Percentiles rank a stretch among this genome's conserved stretches.
Evolutionary conservation across 2,113 vertebrate species (phyloP).

Genomic region (Tenebrosternarchus preto): DNA sequence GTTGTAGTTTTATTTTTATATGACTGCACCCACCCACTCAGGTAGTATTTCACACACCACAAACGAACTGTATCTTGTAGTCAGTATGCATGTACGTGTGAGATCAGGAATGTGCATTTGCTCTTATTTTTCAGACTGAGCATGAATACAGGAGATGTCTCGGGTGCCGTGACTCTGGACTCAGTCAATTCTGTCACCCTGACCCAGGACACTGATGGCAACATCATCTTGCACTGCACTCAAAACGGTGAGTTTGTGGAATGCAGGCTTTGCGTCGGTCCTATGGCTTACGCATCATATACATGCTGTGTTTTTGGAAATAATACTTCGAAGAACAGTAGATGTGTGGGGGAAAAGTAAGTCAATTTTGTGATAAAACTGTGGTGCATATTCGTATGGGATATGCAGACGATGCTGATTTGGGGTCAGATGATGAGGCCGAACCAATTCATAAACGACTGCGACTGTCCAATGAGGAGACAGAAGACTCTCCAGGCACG

Average conservation of each 20-base stretch:
- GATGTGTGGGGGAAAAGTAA: neutral
- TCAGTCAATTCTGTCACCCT: conserved; percentile 89
- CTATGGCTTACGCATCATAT: too few relatives aligned
- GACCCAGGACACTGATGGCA: conserved; percentile 90
- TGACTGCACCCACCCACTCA: too few relatives aligned
- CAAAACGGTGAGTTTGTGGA: conserved; percentile 74
- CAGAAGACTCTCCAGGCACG: conserved; percentile 73
- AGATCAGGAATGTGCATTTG: conserved; percentile 29
- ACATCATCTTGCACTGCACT: conserved; percentile 92
- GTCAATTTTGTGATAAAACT: neutral
- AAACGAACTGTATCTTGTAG: neutral
- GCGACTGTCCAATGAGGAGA: conserved; percentile 83
- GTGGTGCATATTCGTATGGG: neutral
- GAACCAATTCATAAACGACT: conserved; percentile 89
- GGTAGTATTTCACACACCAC: too few relatives aligned
- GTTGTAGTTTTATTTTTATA: too few relatives aligned
- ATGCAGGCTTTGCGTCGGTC: too few relatives aligned
- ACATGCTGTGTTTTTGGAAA: too few relatives aligned
- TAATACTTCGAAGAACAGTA: too few relatives aligned
- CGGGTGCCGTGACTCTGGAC: conserved; percentile 83
- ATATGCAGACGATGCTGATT: conserved; percentile 74
- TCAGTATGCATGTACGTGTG: neutral
- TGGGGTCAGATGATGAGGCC: conserved; percentile 82
- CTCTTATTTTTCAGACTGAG: conserved; percentile 60
- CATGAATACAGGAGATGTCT: conserved; percentile 92